phyloP scores from a whole-genome alignment of 2,797 vertebrate genomes.

The Pseudopleuronectes americanus region DNA sequence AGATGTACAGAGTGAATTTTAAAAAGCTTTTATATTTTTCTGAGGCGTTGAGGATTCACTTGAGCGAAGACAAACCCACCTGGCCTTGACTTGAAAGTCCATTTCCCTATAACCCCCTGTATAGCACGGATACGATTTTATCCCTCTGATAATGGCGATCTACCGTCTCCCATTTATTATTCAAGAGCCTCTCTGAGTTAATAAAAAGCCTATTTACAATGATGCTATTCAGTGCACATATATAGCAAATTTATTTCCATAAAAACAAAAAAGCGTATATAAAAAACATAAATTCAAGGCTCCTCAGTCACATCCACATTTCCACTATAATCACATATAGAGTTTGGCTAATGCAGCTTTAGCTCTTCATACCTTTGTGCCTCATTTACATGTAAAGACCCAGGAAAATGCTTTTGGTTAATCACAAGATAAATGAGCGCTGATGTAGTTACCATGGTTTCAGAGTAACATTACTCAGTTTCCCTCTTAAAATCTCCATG shows the following conservation, averaged over 20 bases:
- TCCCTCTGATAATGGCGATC: constrained; percentile 1
- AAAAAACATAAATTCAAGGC: neutral
- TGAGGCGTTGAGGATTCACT: constrained; percentile 3
- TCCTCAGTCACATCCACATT: constrained; percentile 11
- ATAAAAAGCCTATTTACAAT: neutral
- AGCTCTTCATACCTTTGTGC: constrained; percentile 22
- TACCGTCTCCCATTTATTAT: constrained; percentile 3
- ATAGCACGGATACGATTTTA: constrained; percentile 5
- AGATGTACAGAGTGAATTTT: constrained; percentile 12
- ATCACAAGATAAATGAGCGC: constrained; percentile 40
- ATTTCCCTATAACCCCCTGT: constrained; percentile 2
- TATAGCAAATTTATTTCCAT: constrained; percentile 16
- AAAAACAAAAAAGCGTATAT: constrained; percentile 15
- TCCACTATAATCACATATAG: constrained; percentile 14
- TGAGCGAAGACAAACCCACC: neutral
- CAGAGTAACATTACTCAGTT: constrained; percentile 29
- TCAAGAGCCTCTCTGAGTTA: neutral
- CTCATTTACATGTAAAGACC: constrained; percentile 36
- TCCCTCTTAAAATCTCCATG: constrained; percentile 3
- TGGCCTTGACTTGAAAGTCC: constrained; percentile 20
- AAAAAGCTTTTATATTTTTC: constrained; percentile 17
- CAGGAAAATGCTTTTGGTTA: constrained; percentile 25
- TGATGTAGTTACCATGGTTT: constrained; percentile 43
- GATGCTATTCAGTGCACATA: neutral
- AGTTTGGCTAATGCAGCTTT: neutral